Evolutionary conservation across 2,888 invertebrate genomes (phyloP).

Genomic region (Smittia aterrima): DNA sequence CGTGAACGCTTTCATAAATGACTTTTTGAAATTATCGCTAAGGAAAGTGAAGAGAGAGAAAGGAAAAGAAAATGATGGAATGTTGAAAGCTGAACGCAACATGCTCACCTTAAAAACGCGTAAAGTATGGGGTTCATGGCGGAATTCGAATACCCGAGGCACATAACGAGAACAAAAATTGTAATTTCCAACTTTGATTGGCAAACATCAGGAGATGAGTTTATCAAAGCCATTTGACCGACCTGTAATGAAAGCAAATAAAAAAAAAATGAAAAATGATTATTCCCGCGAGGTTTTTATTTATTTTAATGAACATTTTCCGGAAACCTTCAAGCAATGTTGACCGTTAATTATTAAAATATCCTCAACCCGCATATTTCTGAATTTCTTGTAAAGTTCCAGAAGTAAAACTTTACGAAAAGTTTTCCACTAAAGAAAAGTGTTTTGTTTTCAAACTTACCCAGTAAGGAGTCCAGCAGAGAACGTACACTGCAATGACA

Average conservation of each 20-base stretch:
- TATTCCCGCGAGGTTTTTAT: constrained; percentile 94
- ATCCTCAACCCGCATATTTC: too few relatives aligned
- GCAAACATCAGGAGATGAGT: constrained; percentile 67
- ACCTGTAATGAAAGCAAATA: constrained; percentile 74
- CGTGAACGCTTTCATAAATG: constrained; percentile 88
- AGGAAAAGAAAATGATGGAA: too few relatives aligned
- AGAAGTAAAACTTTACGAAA: too few relatives aligned
- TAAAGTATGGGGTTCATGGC: constrained; percentile 66
- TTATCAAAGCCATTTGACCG: constrained; percentile 79
- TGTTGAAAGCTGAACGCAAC: too few relatives aligned
- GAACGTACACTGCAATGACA: constrained; percentile 86
- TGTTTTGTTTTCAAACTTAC: constrained; percentile 29
- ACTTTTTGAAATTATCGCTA: constrained; percentile 93
- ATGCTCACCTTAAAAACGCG: too few relatives aligned
- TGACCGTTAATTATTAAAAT: too few relatives aligned
- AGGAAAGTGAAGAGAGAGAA: too few relatives aligned
- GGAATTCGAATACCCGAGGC: constrained; percentile 77
- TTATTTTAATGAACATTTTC: too few relatives aligned
- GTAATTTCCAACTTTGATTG: constrained; percentile 73
- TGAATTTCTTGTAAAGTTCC: too few relatives aligned
- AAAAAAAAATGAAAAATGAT: too few relatives aligned
- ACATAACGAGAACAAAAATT: constrained; percentile 80
- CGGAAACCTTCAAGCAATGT: too few relatives aligned
- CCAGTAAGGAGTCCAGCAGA: constrained; percentile 36
- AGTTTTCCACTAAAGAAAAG: too few relatives aligned